phyloP scores from a whole-genome alignment of 1,140 invertebrate genomes.

The Drosophila rufa region DNA sequence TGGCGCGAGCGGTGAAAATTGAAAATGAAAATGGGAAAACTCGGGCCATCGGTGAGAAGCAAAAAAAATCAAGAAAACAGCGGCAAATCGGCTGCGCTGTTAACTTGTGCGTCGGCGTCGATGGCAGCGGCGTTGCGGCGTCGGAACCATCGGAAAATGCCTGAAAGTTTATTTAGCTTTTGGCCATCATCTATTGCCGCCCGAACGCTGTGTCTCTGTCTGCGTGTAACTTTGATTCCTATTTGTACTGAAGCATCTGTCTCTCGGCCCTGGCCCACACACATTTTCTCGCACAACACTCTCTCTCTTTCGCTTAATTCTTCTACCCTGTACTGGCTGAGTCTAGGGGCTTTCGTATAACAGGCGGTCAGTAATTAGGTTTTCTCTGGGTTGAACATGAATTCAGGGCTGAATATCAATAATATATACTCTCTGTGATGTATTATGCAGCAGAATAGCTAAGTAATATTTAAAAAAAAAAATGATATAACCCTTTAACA shows the following conservation, averaged over 20 bases:
- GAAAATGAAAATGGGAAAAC: slow-evolving; percentile 82
- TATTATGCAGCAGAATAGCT: too few relatives aligned
- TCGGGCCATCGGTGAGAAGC: slow-evolving; percentile 72
- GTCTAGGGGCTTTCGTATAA: too few relatives aligned
- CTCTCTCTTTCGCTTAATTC: slow-evolving; percentile 21
- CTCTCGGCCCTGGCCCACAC: slow-evolving; percentile 44
- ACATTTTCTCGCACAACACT: slow-evolving; percentile 6
- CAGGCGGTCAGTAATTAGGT: background rate
- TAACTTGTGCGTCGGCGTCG: slow-evolving; percentile 66
- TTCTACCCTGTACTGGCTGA: background rate
- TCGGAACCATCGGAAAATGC: slow-evolving; percentile 68
- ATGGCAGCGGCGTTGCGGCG: slow-evolving; percentile 21
- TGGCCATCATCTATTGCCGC: slow-evolving; percentile 50
- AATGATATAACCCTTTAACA: too few relatives aligned
- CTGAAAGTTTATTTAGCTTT: slow-evolving; percentile 67
- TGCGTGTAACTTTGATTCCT: slow-evolving; percentile 73
- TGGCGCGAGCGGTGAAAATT: slow-evolving; percentile 79
- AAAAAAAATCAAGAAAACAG: slow-evolving; percentile 69
- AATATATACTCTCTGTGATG: background rate
- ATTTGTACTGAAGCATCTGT: slow-evolving; percentile 50
- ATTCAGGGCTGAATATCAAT: background rate
- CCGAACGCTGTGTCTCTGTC: slow-evolving; percentile 33
- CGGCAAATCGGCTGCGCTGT: slow-evolving; percentile 60
- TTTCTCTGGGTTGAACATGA: too few relatives aligned
- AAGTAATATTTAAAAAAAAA: too few relatives aligned